Evolutionary conservation across 2,888 invertebrate genomes (phyloP).

Genomic region (Drosophila quinaria): DNA sequence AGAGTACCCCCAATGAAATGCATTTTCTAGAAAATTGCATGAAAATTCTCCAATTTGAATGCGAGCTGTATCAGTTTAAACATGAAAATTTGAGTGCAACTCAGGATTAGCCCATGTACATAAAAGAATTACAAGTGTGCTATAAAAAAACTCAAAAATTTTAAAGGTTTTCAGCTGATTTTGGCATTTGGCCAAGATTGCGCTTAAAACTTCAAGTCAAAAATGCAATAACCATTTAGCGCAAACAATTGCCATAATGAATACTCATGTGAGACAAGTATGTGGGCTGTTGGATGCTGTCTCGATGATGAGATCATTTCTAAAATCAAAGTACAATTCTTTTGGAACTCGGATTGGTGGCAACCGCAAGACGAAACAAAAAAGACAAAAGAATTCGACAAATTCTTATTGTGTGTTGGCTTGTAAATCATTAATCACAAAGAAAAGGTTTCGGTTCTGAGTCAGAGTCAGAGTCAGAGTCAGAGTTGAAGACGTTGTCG

Average conservation of each 20-base stretch:
- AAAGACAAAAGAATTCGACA: slow-evolving; percentile 63
- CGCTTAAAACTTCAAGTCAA: neutral
- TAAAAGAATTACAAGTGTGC: neutral
- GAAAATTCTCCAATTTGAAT: too few species aligned
- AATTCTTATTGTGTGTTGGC: slow-evolving; percentile 36
- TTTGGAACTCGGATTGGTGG: slow-evolving; percentile 21
- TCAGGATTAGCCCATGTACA: too few species aligned
- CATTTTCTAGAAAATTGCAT: too few species aligned
- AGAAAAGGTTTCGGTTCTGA: slow-evolving; percentile 41
- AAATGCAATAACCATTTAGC: slow-evolving; percentile 24
- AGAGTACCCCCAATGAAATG: too few species aligned
- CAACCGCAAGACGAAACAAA: slow-evolving; percentile 34
- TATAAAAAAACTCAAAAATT: slow-evolving; percentile 3
- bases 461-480: slow-evolving; percentile 26
- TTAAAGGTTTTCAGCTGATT: slow-evolving; percentile 24
- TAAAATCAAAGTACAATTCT: slow-evolving; percentile 55
- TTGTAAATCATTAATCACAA: slow-evolving; percentile 77
- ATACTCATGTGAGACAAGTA: slow-evolving; percentile 38
- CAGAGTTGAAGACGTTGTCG: neutral
- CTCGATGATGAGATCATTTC: slow-evolving; percentile 73
- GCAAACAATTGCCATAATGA: slow-evolving; percentile 41
- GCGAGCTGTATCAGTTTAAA: too few species aligned
- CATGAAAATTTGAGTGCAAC: too few species aligned
- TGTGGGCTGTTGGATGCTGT: slow-evolving; percentile 63
- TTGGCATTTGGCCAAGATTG: slow-evolving; percentile 1